Evolutionary conservation across 2,888 invertebrate genomes (phyloP), one percentile per base, ranked within the genome.

Genomic region (Dyspetes luteomarginatus): DNA sequence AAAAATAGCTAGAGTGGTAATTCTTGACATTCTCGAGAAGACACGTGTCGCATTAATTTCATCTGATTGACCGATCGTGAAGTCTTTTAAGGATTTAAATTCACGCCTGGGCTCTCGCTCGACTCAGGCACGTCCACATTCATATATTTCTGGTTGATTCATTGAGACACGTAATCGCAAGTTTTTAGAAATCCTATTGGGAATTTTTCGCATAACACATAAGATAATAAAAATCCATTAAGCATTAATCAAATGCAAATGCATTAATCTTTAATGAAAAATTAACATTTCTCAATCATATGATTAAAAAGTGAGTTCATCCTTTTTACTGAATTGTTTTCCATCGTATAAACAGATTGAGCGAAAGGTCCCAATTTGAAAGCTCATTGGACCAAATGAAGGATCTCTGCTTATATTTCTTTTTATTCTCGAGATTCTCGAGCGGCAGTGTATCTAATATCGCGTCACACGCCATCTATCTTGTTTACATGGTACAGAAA

Each of bases 391-490:
- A 24, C 48, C 24, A 17, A 72, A 36, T 15, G 9, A 9, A 48
- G 12, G 55, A 65, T 36, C 4, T 67, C 30, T 45, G n/a, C 65
- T 52, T 55, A 65, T 74, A 26, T 65, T 74, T 65, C 17, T n/a
- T n/a, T n/a, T n/a, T n/a, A 65, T 65, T 56, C 78, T 56, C 67
- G 67, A 50, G 48, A 0, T 5, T 17, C 48, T 83, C 77, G 75
- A 74, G 68, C 81, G 71, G 78, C 19, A 17, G 78, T 81, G 80
- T 74, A 74, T 72, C 62, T 41, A 52, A 72, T 62, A 62, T 62
- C 72, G 41, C 60, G 71, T 64, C 74, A 72, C 64, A 74, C 74
- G 41, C 71, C 64, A 74, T 80, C 62, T 19, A 71, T 48, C 71
- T 69, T 76, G 76, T 71, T 76, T 80, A 76, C 79, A 75, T 75